Evolutionary conservation across 2,113 vertebrate species (phyloP), one percentile per base, ranked within the genome.

Genomic region (Urocolius indicus): DNA sequence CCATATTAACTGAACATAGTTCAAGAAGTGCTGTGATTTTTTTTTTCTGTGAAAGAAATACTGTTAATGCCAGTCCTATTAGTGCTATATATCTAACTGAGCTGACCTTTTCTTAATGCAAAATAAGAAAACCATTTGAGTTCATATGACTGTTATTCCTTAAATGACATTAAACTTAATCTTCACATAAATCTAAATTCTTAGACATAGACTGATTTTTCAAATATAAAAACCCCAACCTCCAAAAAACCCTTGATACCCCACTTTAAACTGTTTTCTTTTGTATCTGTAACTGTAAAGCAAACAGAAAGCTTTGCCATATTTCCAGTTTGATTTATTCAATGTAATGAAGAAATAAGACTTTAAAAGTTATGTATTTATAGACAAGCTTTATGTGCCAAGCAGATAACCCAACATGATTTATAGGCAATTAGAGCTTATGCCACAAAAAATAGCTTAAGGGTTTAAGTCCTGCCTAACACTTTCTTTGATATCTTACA

Each of bases 301-400:
- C 11, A 49, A 68, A 43, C 15, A 45, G 10, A 65, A 66, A 62
- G 3, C 46, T 36, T 7, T 79, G 18, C 11, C 7, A 0, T 59
- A 22, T 69, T 91, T 80, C 45, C 4, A 8, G 24, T 62, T 54
- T 3, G 5, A 21, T 91, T 73, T 72, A 68, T 48, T 77, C 58
- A 59, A 23, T 74, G 29, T 6, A 13, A 49, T 36, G 34, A 20
- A 86, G 71, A 59, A 74, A 21, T 67, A 80, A 13, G 43, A 72
- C 66, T 93, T 95, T 94, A 62, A 69, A 49, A 57, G 26, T 43
- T 80, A 87, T 13, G 29, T 94, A 69, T 95, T 89, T 95, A 91
- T 91, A 80, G 89, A 36, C 15, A 58, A 84, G 87, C 71, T 92
- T 93, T 91, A 68, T 5, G 10, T 73, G 81, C 73, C 66, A 78